Evolutionary conservation across 2,797 vertebrate genomes (phyloP), one percentile per base, ranked within the genome.

Genomic region (Ambastaia sidthimunki): DNA sequence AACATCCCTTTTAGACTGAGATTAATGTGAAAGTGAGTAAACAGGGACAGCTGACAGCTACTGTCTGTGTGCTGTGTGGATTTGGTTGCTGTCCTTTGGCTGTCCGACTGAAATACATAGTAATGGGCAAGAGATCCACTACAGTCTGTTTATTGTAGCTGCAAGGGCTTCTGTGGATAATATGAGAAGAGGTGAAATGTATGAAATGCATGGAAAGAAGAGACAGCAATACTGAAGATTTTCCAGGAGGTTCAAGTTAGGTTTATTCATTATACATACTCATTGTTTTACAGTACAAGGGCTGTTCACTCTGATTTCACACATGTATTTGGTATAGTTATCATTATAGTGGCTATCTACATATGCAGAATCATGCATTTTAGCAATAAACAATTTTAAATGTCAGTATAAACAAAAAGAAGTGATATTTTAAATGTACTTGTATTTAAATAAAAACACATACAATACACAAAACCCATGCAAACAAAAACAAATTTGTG

Each of bases 41-140:
- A 7, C 37, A 47, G 6, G 47, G 41, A 44, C 41, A 44, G 41
- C 41, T 1, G 55, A 1, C 23, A 60, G 55, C 37, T 37, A 66
- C 28, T 10, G 15, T 18, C 62, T n/a, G 41, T 44, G 41, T 10
- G 41, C 44, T 74, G 62, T 67, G 47, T 62, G 21, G 59, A 67
- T 73, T 55, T 66, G n/a, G 71, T 72, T 76, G 57, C 73, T 80
- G 59, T 68, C 23, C 59, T 25, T 62, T 62, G 71, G 41, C 78
- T 80, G 41, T 74, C 71, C 52, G 71, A 34, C 48, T 55, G 50
- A 80, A 66, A 66, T 55, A 48, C 50, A 25, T 34, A 31, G 48
- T 67, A 72, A 76, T 55, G 66, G 74, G 74, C 60, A 47, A 31
- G 47, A 73, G 18, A 65, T 57, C 9, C 10, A 76, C 37, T 55